Base-by-base conservation (phyloP, 2,797 vertebrate species). In the Girardinus metallicus region DNA sequence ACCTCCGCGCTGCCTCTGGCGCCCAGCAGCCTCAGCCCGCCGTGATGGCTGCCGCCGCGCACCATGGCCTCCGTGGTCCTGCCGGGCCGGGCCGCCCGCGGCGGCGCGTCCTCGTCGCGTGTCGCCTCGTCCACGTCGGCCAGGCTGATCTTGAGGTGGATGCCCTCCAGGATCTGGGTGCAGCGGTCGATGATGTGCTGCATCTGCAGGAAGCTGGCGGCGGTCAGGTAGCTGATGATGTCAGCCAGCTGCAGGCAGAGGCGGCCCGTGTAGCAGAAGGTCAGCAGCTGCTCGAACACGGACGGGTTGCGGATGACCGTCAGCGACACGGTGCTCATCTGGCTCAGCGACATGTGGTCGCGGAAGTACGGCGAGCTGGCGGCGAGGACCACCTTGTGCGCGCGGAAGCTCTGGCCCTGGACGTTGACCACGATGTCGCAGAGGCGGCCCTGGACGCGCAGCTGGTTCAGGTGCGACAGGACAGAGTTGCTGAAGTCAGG, bases 401-500 rank as follows among this genome's bases (percentile, higher is more conserved):
- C 98, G 0, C 97, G 96, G 89, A 99, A 99, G 64, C 97, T 97
- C 88, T 98, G 98, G 36, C 98, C 98, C 93, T 99, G 97, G 64
- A 99, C 97, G 0, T 98, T 97, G 82, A 99, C 98, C 94, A 99
- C 97, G 1, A 99, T 99, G 93, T 99, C 98, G 21, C 98, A 99
- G 71, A 99, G 96, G 2, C 98, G 97, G 4, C 98, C 98, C 91
- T 99, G 98, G 87, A 99, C 98, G 4, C 98, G 97, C 81, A 99
- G 92, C 95, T 98, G 98, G 91, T 99, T 99, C 81, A 99, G 96
- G 92, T 99, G 98, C 75, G 96, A 96, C 92, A 99, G 96, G 51
- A 99, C 98, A 1, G 98, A 99, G 95, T 99, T 99, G 87, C 98
- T 98, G 96, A 99, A 99, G 96, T 99, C 97, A 0, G 98, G 98